Conservation (phyloP, 2,888 invertebrate species). For the Xanthorhoe designata region DNA sequence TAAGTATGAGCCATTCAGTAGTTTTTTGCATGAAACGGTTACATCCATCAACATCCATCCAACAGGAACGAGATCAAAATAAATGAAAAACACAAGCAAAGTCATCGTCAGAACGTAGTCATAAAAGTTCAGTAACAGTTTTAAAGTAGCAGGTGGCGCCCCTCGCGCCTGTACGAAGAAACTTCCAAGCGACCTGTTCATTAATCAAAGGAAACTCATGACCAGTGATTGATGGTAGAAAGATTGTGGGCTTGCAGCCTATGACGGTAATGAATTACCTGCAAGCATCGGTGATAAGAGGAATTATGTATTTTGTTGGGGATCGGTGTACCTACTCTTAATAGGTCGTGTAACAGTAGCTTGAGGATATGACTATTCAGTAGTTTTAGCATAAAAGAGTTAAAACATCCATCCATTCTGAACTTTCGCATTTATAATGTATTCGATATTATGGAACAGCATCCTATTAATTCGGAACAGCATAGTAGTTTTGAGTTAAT, state of each 20-base stretch:
- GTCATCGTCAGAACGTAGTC: background rate
- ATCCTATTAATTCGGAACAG: no score
- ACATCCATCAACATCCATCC: no score
- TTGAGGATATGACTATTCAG: no score
- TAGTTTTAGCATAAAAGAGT: no score
- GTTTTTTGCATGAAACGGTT: no score
- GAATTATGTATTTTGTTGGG: slow-evolving; percentile 1
- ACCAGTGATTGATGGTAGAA: slow-evolving; percentile 47
- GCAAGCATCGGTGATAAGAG: slow-evolving; percentile 29
- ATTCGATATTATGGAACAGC: no score
- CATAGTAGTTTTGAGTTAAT: no score
- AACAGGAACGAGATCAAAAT: background rate
- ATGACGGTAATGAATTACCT: slow-evolving; percentile 41
- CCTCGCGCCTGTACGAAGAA: slow-evolving; percentile 34
- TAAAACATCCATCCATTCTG: no score
- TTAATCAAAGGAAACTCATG: slow-evolving; percentile 50
- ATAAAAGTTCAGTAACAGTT: background rate
- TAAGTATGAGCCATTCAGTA: no score
- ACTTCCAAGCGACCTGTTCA: slow-evolving; percentile 47
- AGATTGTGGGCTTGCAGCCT: slow-evolving; percentile 43
- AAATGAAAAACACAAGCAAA: background rate
- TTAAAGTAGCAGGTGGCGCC: slow-evolving; percentile 13
- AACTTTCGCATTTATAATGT: no score
- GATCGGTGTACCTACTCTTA: background rate
- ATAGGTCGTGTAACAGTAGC: no score